Percentiles rank a stretch among this genome's conserved stretches.
Conservation (phyloP, 2,888 invertebrate genomes). For the Noctua comes region DNA sequence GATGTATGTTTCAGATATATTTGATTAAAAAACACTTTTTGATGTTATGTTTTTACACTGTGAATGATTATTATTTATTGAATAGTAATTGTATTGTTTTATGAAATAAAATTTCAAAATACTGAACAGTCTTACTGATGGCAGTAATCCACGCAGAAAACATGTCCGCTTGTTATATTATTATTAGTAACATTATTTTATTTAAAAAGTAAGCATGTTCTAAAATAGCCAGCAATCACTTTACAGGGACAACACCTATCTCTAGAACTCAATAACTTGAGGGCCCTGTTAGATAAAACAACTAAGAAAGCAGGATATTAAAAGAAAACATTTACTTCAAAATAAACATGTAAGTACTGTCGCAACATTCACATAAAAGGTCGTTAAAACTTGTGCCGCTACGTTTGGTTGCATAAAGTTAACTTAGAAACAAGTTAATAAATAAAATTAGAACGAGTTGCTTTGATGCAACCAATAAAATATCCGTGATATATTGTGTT, state of each 20-base stretch:
- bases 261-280: neutral
- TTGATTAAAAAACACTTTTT: neutral
- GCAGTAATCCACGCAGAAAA: neutral
- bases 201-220: neutral
- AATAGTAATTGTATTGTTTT: too few relatives aligned
- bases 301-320: neutral
- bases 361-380: slow-evolving; percentile 42
- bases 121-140: too few relatives aligned
- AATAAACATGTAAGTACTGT: slow-evolving; percentile 25
- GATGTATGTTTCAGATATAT: neutral
- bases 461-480: slow-evolving; percentile 56
- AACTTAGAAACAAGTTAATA: slow-evolving; percentile 45
- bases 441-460: slow-evolving; percentile 47
- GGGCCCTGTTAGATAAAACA: neutral
- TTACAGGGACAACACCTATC: neutral
- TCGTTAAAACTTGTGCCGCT: slow-evolving; percentile 50
- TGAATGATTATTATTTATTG: neutral
- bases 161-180: neutral
- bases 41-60: neutral
- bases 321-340: slow-evolving; percentile 22
- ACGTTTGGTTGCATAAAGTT: slow-evolving; percentile 46
- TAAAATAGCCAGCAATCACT: neutral
- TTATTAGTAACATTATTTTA: neutral
- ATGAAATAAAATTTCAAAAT: too few relatives aligned
- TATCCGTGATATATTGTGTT: slow-evolving; percentile 46